phyloP scores from a whole-genome alignment of 2,113 vertebrate species.

The Chaetorhynchus papuensis region DNA sequence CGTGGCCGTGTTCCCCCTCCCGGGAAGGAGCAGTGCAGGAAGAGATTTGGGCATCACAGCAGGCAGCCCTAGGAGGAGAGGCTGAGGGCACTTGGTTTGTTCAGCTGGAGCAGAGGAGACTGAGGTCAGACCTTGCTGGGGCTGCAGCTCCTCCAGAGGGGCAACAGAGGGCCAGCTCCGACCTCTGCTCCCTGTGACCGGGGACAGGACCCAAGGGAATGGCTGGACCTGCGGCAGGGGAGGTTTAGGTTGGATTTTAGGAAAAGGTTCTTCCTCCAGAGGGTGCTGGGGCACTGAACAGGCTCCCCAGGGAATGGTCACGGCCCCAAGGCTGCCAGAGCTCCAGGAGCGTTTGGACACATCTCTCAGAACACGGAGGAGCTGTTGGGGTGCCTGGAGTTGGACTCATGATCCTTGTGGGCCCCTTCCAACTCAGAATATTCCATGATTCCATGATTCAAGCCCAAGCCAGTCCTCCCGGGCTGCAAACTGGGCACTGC shows the following conservation, averaged over 20 bases:
- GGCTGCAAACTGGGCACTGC: neutral
- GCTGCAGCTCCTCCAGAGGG: neutral
- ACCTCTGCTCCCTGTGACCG: neutral
- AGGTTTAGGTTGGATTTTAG: neutral
- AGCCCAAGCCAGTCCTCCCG: neutral
- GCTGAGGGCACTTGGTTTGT: neutral
- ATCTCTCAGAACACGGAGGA: fast-evolving
- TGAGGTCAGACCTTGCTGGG: neutral
- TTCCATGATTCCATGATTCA: neutral
- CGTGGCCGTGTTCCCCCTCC: fast-evolving
- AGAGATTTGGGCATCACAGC: neutral
- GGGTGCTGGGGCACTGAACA: neutral
- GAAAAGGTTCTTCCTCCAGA: neutral
- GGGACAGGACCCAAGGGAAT: neutral
- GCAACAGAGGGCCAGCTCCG: neutral
- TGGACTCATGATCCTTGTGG: too few species aligned
- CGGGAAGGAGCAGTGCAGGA: neutral
- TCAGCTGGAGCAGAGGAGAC: neutral
- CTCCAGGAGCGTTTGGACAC: fast-evolving
- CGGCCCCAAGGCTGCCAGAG: fast-evolving
- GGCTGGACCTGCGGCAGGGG: neutral
- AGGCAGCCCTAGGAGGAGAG: neutral
- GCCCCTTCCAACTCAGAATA: neutral
- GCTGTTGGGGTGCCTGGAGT: neutral
- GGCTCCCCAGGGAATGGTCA: neutral